Evolutionary conservation across 1,140 invertebrate genomes (phyloP), one percentile per base, ranked within the genome.

Genomic region (Sesamia nonagrioides): DNA sequence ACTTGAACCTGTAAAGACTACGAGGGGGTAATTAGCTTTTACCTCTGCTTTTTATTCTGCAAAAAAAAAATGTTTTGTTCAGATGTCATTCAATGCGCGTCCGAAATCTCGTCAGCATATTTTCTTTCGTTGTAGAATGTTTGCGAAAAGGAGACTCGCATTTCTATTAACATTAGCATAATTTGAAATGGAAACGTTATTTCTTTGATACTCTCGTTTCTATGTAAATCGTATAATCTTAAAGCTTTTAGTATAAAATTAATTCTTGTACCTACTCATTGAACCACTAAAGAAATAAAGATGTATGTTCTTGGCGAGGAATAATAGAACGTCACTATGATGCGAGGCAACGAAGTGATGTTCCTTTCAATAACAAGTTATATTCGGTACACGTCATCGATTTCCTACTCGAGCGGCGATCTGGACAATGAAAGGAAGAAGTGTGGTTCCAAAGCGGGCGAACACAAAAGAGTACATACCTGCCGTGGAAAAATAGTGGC

Each of bases 371-470:
- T 50, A 69, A 66, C 21, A 91, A 27, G 66, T 69, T 69, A 69
- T 69, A 69, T 89, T 89, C 85, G 83, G 80, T 79, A 84, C 88
- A 88, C 85, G 85, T 88, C 88, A 89, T 90, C 88, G 85, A 87
- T 92, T 92, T 91, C 86, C 89, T 87, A 86, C 86, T 86, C 78
- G 75, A 79, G 79, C 77, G 84, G 69, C 82, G 86, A 88, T 89
- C 86, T 90, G 85, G 85, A 88, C 91, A 91, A 90, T 89, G 80
- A 85, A 84, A 84, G 78, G 85, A 88, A 88, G 83, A 73, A 84
- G 82, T 84, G 79, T 77, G 84, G 77, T 75, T 80, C 81, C 72
- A 72, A 78, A 79, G 79, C 80, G 77, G 73, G 17, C 33, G 33
- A 77, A 78, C 83, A 91, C 85, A 91, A 91, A 89, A 82, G 79